phyloP scores from a whole-genome alignment of 2,888 invertebrate genomes.

The Drosophila limbata region DNA sequence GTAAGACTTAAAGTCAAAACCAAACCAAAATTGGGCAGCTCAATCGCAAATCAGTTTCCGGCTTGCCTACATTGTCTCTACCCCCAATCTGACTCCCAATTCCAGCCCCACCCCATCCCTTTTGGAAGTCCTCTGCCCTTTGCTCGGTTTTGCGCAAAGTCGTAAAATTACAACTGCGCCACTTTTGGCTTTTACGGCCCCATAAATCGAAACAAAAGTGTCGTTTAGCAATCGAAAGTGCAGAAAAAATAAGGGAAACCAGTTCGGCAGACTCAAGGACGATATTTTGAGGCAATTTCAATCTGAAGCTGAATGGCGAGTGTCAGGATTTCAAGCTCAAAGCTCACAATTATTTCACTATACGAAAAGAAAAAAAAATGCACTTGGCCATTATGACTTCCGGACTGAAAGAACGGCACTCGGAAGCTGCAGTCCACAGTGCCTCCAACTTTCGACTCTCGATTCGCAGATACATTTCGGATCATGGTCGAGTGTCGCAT shows the following conservation, averaged over 20 bases:
- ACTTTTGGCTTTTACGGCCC: constrained; percentile 73
- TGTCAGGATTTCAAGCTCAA: constrained; percentile 38
- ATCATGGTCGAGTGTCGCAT: constrained; percentile 39
- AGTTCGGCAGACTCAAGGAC: neutral
- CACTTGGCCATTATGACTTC: constrained; percentile 41
- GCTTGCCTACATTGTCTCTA: constrained; percentile 15
- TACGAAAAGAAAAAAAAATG: constrained; percentile 33
- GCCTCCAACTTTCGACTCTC: constrained; percentile 1
- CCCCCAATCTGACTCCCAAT: neutral
- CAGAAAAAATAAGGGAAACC: constrained; percentile 27
- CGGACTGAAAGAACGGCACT: constrained; percentile 15
- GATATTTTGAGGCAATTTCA: constrained; percentile 31
- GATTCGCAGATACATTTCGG: constrained; percentile 33
- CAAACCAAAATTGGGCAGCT: constrained; percentile 24
- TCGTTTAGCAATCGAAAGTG: constrained; percentile 68
- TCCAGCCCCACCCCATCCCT: neutral
- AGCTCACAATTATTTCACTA: constrained; percentile 45
- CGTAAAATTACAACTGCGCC: constrained; percentile 72
- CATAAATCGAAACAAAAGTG: constrained; percentile 78
- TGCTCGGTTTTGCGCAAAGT: constrained; percentile 45
- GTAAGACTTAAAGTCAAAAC: constrained; percentile 13
- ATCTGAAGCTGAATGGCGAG: constrained; percentile 28
- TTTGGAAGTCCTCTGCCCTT: constrained; percentile 10
- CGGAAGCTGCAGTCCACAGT: constrained; percentile 43
- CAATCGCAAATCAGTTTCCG: constrained; percentile 48